phyloP scores from a whole-genome alignment of 2,113 vertebrate species.

The Dinomys branickii region DNA sequence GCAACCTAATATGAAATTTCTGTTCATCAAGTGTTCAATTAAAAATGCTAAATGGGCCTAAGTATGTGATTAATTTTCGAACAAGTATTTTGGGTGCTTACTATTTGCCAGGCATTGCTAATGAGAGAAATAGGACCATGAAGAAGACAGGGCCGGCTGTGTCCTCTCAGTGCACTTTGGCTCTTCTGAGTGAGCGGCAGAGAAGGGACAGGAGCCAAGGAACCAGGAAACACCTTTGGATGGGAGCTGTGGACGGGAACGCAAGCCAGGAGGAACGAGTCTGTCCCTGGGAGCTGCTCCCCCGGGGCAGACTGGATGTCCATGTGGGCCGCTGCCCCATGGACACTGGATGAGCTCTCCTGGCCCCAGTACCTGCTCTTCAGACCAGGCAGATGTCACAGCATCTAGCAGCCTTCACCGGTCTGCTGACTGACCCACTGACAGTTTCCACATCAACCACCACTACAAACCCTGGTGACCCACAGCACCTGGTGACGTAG shows the following conservation, averaged over 20 bases:
- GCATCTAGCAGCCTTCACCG: neutral
- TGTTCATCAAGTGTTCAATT: neutral
- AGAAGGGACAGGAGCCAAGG: neutral
- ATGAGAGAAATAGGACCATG: neutral
- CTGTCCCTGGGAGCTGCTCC: too few species aligned
- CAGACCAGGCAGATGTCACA: neutral
- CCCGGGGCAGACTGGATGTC: too few species aligned
- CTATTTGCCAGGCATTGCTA: neutral
- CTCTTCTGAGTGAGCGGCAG: neutral
- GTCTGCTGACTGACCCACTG: slow-evolving; percentile 31
- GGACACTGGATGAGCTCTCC: neutral
- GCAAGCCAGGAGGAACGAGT: too few species aligned
- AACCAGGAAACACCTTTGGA: neutral
- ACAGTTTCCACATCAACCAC: neutral
- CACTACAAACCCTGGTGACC: neutral
- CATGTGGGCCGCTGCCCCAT: neutral
- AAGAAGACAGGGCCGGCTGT: neutral
- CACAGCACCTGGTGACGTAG: neutral
- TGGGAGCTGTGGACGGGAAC: too few species aligned
- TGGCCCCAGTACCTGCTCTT: neutral
- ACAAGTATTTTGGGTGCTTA: neutral
- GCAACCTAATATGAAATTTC: neutral
- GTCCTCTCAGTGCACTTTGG: neutral
- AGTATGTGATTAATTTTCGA: neutral
- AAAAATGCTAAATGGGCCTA: neutral